A percentile compares a stretch with the other conserved stretches of the same genome.
These are phyloP conservation scores for Tragelaphus buxtoni DNA, from an alignment of 2,113 vertebrate species.

Conservation along the genomic window DNA sequence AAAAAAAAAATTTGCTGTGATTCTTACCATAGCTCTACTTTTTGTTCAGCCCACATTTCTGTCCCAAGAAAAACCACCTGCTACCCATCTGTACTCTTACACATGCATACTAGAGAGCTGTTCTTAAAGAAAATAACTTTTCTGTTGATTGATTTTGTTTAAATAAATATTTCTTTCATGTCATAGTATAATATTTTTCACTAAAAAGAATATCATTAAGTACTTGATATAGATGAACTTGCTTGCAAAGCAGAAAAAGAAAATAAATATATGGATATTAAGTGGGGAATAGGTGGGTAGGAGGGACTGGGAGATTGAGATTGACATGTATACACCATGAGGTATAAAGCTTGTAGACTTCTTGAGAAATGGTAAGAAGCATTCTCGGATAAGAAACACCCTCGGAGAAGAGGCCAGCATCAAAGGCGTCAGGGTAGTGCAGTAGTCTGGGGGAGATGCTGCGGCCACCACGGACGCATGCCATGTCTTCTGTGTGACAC, in stretches of 20 bases:
- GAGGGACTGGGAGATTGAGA: not conserved
- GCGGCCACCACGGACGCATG: not conserved
- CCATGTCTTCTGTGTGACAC: not conserved
- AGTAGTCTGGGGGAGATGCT: not conserved
- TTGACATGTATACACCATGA: not conserved
- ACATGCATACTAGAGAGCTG: accelerated
- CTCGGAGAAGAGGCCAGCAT: not conserved
- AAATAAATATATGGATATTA: not conserved
- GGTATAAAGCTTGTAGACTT: not conserved
- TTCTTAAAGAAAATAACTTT: not conserved
- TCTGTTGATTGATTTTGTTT: not conserved
- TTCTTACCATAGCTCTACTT: not conserved
- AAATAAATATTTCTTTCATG: not conserved
- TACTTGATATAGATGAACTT: not conserved
- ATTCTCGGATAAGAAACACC: not conserved
- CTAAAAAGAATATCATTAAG: not conserved
- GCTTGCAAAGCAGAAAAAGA: not conserved
- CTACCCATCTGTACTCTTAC: not conserved
- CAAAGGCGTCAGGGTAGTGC: not conserved
- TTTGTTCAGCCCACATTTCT: not conserved
- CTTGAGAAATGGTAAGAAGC: not conserved
- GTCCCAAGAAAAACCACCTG: not conserved
- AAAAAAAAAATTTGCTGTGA: not conserved
- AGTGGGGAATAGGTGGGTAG: not conserved
- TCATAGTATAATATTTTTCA: not conserved